Conservation (phyloP, 1,140 invertebrate genomes). For the Probaryconus sp. region DNA sequence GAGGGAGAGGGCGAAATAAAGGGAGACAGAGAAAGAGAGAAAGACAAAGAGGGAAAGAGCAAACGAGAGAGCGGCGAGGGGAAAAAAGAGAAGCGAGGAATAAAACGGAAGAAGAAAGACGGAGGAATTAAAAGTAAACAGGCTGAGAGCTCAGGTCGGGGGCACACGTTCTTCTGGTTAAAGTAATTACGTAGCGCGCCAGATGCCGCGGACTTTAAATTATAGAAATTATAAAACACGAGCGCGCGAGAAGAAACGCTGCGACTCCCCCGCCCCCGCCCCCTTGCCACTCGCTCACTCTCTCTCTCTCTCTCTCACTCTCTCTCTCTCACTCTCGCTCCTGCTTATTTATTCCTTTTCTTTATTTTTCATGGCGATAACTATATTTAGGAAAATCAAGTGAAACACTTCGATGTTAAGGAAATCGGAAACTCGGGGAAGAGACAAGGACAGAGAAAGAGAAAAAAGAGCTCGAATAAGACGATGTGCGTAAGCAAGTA, state of each 20-base stretch:
- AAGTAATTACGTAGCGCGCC: conserved; percentile 78
- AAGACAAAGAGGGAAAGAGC: not conserved
- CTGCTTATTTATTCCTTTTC: conserved; percentile 29
- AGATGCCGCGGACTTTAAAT: conserved; percentile 78
- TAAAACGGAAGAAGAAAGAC: conserved; percentile 51
- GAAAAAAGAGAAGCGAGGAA: conserved; percentile 23
- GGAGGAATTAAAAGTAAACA: conserved; percentile 77
- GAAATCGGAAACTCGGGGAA: conserved; percentile 28
- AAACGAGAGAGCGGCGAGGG: not conserved
- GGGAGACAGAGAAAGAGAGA: not conserved
- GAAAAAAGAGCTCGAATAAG: conserved; percentile 1
- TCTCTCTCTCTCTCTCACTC: conserved; percentile 20
- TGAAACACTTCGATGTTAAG: conserved; percentile 14
- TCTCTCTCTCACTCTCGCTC: conserved; percentile 24
- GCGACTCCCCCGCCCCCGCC: conserved; percentile 45
- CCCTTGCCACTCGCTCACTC: conserved; percentile 4
- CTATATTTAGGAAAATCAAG: conserved; percentile 39
- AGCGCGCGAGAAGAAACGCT: conserved; percentile 67
- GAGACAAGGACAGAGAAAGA: not conserved
- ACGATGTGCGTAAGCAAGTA: conserved; percentile 44
- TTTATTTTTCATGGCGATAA: conserved; percentile 51
- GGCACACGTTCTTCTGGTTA: conserved; percentile 77
- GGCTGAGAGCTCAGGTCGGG: conserved; percentile 66
- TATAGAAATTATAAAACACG: conserved; percentile 78
- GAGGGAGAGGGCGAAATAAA: conserved; percentile 5